phyloP scores from a whole-genome alignment of 2,113 vertebrate genomes.

The Zosterops lateralis region DNA sequence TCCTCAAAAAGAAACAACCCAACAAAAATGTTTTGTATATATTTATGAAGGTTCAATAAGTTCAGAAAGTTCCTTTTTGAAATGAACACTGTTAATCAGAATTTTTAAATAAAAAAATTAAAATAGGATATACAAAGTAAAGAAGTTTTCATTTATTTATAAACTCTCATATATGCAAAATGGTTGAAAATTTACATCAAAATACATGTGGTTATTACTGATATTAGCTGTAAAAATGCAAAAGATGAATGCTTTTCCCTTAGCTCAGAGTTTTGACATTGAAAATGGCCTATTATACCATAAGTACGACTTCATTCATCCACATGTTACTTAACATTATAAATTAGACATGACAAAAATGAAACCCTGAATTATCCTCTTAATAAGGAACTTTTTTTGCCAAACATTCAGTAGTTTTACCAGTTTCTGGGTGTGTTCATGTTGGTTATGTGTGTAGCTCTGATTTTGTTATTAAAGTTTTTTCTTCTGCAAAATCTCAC shows the following conservation, averaged over 20 bases:
- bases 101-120: background rate
- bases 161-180: background rate
- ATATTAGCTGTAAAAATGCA: background rate
- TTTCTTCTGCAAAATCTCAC: background rate
- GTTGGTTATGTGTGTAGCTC: background rate
- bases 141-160: background rate
- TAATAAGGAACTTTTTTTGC: background rate
- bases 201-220: background rate
- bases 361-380: background rate
- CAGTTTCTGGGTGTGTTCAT: background rate
- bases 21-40: background rate
- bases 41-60: background rate
- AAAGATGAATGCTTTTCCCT: background rate
- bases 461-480: background rate
- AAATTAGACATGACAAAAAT: background rate
- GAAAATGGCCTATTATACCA: background rate
- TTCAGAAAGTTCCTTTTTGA: background rate
- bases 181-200: background rate
- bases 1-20: background rate
- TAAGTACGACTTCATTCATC: background rate
- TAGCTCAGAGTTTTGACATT: background rate
- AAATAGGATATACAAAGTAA: background rate
- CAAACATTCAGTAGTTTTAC: background rate
- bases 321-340: rapidly evolving
- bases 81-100: background rate